Evolutionary conservation across 2,113 vertebrate species (phyloP), one percentile per base, ranked within the genome.

Genomic region (Cichladusa arquata): DNA sequence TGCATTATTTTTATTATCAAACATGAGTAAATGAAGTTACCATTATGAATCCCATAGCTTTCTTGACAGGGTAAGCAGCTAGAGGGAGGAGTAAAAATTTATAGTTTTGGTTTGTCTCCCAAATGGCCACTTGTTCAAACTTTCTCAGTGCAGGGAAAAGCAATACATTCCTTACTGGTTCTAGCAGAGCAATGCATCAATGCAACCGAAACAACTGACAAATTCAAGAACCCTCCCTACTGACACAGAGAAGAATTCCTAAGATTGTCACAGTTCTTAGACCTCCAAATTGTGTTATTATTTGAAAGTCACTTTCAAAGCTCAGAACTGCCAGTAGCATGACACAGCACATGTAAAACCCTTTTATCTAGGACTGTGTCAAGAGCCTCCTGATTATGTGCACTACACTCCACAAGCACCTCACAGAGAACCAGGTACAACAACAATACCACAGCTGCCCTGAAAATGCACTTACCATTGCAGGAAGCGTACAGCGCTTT

Each of bases 401-500:
- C 42, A 26, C 48, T 51, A 11, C 53, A 19, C 19, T 60, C 56
- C 28, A 48, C 6, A 69, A 69, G 34, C 64, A 79, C 10, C 38
- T 36, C 56, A 34, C 15, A 38, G 67, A 83, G 47, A 78, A 40
- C 10, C 40, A 88, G 64, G 29, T 26, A 67, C 0, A 0, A 60
- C 16, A 61, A 12, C 18, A 76, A 1, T 13, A 47, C 15, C 29
- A 56, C 28, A 88, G 76, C 12, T 57, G 44, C 19, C 66, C 78
- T 53, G 62, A 76, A 65, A 24, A 24, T 1, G 3, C 64, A 82
- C 99, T 89, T 96, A 99, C 99, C 99, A 47, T 99, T 99, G 54
- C 95, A 98, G 89, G 98, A 98, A 58, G 98, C 98, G 3, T 99
- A 98, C 33, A 99, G 98, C 1, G 98, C 98, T 95, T 99, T 99